phyloP scores from a whole-genome alignment of 2,113 vertebrate genomes.

The Solenodon paradoxus region DNA sequence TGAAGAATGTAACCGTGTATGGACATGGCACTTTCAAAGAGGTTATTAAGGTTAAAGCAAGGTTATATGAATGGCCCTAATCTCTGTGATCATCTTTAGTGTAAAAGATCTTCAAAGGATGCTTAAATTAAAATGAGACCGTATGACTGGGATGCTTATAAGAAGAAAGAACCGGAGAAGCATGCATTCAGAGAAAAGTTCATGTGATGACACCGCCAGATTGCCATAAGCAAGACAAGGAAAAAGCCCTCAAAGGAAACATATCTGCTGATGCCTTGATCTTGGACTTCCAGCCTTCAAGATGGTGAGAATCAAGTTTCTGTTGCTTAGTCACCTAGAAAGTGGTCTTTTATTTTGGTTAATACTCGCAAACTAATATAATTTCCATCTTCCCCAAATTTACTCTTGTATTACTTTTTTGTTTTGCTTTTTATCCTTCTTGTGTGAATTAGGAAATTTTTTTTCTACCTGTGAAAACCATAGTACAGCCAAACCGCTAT shows the following conservation, averaged over 20 bases:
- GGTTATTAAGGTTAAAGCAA: background rate
- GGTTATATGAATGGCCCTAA: background rate
- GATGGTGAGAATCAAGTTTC: background rate
- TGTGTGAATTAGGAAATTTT: background rate
- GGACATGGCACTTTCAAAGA: background rate
- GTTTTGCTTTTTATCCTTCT: background rate
- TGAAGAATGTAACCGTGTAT: background rate
- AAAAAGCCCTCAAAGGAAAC: background rate
- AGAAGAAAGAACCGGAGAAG: background rate
- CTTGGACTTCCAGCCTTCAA: background rate
- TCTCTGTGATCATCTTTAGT: background rate
- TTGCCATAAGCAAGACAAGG: background rate
- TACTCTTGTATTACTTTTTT: background rate
- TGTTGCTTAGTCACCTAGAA: background rate
- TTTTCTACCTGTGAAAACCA: background rate
- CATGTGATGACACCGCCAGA: background rate
- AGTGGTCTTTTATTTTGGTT: background rate
- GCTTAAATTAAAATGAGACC: background rate
- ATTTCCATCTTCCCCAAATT: background rate
- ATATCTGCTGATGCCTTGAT: background rate
- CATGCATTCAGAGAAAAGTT: background rate
- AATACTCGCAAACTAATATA: background rate
- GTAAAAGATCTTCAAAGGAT: background rate
- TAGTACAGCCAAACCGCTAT: background rate
- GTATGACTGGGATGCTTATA: background rate